phyloP scores from a whole-genome alignment of 2,113 vertebrate genomes.

The Anarhynchus alexandrinus region DNA sequence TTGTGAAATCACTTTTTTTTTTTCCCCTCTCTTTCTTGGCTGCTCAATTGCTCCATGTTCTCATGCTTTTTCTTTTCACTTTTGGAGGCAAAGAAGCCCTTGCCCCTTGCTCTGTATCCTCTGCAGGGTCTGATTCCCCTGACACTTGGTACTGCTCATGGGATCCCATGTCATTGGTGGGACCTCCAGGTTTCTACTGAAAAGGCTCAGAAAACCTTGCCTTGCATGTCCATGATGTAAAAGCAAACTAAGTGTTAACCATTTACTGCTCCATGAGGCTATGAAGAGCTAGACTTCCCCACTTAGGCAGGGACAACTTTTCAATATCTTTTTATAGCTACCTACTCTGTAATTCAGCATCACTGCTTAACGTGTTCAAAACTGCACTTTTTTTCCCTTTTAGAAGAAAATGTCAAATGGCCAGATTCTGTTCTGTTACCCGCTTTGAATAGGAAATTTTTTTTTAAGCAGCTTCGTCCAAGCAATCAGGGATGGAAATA shows the following conservation, averaged over 20 bases:
- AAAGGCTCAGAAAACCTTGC: neutral
- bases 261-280: neutral
- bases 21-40: neutral
- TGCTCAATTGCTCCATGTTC: neutral
- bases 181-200: neutral
- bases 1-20: neutral
- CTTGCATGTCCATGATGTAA: neutral
- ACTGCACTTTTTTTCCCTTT: neutral
- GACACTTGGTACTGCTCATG: neutral
- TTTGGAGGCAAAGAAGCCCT: neutral
- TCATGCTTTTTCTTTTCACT: neutral
- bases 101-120: neutral
- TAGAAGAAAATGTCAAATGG: neutral
- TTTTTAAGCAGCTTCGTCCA: neutral
- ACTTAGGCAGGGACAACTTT: neutral
- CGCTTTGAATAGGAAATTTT: neutral
- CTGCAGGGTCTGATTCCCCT: neutral
- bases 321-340: neutral
- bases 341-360: neutral
- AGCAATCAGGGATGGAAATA: neutral
- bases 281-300: neutral
- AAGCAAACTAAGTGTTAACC: neutral
- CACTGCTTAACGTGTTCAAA: neutral
- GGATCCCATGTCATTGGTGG: neutral
- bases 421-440: neutral